A percentile compares a stretch with the other conserved stretches of the same genome.
These are phyloP conservation scores for Dermatemys mawii DNA, from an alignment of 2,113 vertebrate genomes.

Conservation along the genomic window DNA sequence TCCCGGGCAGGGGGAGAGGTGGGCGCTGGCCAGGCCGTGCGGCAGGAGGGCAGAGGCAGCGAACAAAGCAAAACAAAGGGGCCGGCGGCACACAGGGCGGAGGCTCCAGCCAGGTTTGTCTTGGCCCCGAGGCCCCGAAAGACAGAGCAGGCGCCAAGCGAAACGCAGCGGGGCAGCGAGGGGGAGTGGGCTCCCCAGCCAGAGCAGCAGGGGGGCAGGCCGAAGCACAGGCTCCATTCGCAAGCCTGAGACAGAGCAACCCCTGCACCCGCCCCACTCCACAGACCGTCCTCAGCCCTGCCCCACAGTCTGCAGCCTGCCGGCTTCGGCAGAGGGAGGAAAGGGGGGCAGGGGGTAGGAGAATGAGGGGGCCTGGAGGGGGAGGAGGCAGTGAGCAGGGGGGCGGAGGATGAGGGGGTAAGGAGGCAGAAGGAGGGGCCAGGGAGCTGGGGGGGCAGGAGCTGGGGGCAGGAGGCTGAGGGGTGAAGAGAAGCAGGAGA, in stretches of 20 bases:
- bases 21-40: background rate
- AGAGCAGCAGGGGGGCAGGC: background rate
- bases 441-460: no score
- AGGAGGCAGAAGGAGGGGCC: no score
- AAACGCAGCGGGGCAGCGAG: slow-evolving; percentile 15
- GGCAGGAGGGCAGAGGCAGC: background rate
- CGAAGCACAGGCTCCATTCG: no score
- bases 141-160: background rate
- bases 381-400: no score
- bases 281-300: no score
- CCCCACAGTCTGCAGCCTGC: background rate
- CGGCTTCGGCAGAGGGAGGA: background rate
- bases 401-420: no score
- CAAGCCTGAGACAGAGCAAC: no score
- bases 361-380: no score
- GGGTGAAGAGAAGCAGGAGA: no score
- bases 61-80: background rate
- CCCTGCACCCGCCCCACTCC: no score
- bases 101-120: background rate
- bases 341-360: no score
- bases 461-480: no score
- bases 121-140: background rate
- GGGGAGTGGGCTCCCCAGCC: background rate
- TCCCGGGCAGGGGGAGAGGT: background rate
- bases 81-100: background rate